A percentile compares a stretch with the other conserved stretches of the same genome.
Evolutionary conservation across 2,888 invertebrate genomes (phyloP).

Genomic region (Neoitamus cyanurus): DNA sequence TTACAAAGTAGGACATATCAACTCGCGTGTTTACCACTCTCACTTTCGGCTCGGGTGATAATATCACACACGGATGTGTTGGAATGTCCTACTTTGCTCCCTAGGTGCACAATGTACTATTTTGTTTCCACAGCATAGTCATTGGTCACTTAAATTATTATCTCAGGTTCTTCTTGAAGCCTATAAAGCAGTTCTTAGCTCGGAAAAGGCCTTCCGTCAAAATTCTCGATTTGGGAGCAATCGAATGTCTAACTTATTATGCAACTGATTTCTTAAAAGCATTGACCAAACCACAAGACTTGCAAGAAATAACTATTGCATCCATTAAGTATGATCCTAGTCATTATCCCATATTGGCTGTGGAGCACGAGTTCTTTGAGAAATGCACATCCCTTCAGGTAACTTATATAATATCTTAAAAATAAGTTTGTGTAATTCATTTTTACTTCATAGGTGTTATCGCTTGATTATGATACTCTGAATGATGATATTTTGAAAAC

Average conservation of each 20-base stretch:
- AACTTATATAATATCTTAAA: conserved; percentile 22
- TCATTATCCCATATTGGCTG: conserved; percentile 70
- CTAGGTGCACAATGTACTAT: too few species aligned
- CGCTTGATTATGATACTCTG: conserved; percentile 64
- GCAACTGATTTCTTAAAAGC: conserved; percentile 64
- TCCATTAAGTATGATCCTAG: conserved; percentile 80
- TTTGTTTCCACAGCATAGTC: too few species aligned
- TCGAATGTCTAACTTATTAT: conserved; percentile 64
- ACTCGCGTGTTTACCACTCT: too few species aligned
- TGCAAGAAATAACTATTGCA: conserved; percentile 75
- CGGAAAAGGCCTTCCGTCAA: conserved; percentile 62
- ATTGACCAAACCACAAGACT: conserved; percentile 67
- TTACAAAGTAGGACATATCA: too few species aligned
- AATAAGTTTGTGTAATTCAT: not conserved
- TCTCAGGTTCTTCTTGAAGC: conserved; percentile 64
- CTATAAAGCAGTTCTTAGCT: conserved; percentile 62
- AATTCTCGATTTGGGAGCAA: conserved; percentile 63
- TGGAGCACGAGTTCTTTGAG: conserved; percentile 69
- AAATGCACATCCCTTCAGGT: conserved; percentile 72
- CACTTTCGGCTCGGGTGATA: too few species aligned
- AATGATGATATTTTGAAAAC: conserved; percentile 63
- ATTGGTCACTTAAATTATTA: not conserved
- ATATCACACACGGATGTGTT: too few species aligned
- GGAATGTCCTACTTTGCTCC: too few species aligned
- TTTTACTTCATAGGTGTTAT: conserved; percentile 57